A percentile compares a stretch with the other conserved stretches of the same genome.
Evolutionary conservation across 1,140 invertebrate genomes (phyloP).

Genomic region (Lethocerus indicus): DNA sequence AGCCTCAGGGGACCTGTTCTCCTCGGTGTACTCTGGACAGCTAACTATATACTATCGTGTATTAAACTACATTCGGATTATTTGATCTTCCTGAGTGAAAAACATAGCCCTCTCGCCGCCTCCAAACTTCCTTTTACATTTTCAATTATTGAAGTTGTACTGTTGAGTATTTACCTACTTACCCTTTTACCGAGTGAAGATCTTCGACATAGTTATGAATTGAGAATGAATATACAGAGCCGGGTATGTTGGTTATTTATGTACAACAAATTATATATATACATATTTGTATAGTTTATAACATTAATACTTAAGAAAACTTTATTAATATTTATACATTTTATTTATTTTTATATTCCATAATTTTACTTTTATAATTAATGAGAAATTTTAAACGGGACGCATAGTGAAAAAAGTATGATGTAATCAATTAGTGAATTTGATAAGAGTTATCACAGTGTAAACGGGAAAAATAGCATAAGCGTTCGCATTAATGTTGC

Average conservation of each 20-base stretch:
- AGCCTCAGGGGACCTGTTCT: conserved; percentile 46
- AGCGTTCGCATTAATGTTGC: no score
- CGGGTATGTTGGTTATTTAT: no score
- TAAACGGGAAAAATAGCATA: no score
- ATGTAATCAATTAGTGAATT: no score
- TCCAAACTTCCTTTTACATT: conserved; percentile 23
- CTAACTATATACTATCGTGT: conserved; percentile 39
- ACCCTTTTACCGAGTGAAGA: conserved; percentile 15
- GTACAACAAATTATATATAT: conserved; percentile 5
- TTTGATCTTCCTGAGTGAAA: conserved; percentile 25
- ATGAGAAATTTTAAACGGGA: no score
- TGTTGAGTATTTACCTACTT: conserved; percentile 20
- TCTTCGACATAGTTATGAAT: no score
- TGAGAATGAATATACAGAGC: no score
- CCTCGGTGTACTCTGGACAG: conserved; percentile 43
- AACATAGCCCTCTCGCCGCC: conserved; percentile 20
- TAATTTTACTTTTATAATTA: no score
- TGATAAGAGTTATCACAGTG: no score
- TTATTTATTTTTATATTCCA: conserved; percentile 21
- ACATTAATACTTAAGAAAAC: conserved; percentile 19
- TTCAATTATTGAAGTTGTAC: conserved; percentile 28
- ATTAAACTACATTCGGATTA: conserved; percentile 24
- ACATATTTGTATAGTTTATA: conserved; percentile 4
- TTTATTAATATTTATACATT: conserved; percentile 19
- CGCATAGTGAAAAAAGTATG: no score